Conservation (phyloP, 2,113 vertebrate species). For the Panurus biarmicus region DNA sequence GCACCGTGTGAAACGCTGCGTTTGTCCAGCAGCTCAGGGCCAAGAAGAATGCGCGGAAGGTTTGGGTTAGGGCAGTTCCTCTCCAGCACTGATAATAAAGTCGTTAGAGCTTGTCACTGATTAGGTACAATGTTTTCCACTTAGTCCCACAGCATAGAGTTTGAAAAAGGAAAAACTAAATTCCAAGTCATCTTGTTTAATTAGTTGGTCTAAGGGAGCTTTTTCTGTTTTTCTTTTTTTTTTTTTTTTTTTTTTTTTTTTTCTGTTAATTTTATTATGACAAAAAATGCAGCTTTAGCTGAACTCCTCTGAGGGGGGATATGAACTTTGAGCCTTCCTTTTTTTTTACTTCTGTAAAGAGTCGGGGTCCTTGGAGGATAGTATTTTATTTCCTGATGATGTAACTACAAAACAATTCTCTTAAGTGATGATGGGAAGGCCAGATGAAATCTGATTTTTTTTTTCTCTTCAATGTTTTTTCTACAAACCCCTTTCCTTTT, state of each 20-base stretch:
- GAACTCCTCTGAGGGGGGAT: conserved; percentile 3
- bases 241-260: not conserved
- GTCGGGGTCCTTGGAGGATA: conserved; percentile 70
- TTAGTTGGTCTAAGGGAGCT: not conserved
- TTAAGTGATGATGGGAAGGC: conserved; percentile 79
- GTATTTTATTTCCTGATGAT: conserved; percentile 82
- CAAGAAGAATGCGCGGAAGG: conserved; percentile 60
- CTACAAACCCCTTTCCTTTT: conserved; percentile 55
- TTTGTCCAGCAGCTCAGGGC: conserved; percentile 44
- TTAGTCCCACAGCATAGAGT: not conserved
- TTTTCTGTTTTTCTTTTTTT: not conserved
- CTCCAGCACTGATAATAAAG: conserved; percentile 47
- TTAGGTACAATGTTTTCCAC: not conserved
- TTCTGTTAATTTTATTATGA: not conserved
- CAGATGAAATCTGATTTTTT: conserved; percentile 73
- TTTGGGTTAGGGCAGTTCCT: conserved; percentile 57
- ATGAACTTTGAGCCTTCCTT: conserved; percentile 34
- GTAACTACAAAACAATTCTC: conserved; percentile 81
- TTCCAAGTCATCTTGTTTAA: not conserved
- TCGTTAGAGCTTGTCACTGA: not conserved
- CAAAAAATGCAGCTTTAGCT: not conserved
- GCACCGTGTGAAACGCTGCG: conserved; percentile 62
- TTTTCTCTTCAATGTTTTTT: conserved; percentile 37
- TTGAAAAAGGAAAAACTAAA: not conserved
- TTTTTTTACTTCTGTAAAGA: conserved; percentile 55